Evolutionary conservation across 2,797 vertebrate species (phyloP), one percentile per base, ranked within the genome.

Genomic region (Hapalemur alaotrensis): DNA sequence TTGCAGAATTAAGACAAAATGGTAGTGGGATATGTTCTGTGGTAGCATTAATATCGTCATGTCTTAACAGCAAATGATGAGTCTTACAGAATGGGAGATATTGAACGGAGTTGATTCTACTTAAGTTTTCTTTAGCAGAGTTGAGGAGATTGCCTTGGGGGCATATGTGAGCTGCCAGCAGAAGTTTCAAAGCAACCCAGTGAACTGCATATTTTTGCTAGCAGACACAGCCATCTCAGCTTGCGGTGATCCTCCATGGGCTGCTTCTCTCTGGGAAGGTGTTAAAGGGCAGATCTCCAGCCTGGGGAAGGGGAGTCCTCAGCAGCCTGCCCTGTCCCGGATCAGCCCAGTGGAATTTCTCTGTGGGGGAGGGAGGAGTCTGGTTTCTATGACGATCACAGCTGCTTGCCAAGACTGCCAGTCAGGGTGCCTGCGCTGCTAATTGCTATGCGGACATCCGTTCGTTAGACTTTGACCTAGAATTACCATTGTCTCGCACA

Each of bases 341-440:
- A 72, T 70, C 65, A 52, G 89, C 72, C 52, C 50, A 50, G 54
- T 85, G 72, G 89, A 93, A 95, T 89, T 95, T 95, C 84, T 85
- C 67, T 70, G 84, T 0, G 22, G 80, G 61, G 52, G 88, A 79
- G 48, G 95, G 52, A 75, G 80, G 59, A 89, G 82, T 72, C 67
- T 38, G 20, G 95, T 97, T 97, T 97, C 96, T 92, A 97, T 97
- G 98, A 93, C 95, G 4, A 96, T 65, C 54, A 54, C 50, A 69
- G 95, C 76, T 48, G 91, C 57, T 94, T 96, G 97, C 97, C 97
- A 98, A 97, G 88, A 97, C 83, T 83, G 94, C 91, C 76, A 70
- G 86, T 80, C 43, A 50, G 89, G 59, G 89, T 70, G 95, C 95
- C 69, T 20, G 89, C 69, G 10, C 80, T 70, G 86, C 95, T 97